Percentiles rank a stretch among this genome's conserved stretches.
Evolutionary conservation across 2,888 invertebrate species (phyloP).

Genomic region (Adelognathus sp.): DNA sequence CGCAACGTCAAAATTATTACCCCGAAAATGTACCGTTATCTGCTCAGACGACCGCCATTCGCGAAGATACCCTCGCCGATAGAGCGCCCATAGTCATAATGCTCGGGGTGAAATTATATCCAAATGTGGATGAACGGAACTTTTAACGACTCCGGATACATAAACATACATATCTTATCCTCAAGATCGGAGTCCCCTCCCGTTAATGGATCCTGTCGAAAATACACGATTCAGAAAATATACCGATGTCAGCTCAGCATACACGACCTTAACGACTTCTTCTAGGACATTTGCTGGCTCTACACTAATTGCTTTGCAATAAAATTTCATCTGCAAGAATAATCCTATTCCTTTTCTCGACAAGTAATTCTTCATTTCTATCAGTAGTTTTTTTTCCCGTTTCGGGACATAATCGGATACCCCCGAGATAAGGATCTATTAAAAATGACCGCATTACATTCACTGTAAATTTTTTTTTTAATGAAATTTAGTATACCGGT

Average conservation of each 20-base stretch:
- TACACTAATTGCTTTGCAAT: slow-evolving; percentile 13
- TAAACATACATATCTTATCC: slow-evolving; percentile 17
- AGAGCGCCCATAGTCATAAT: not conserved
- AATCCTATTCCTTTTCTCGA: slow-evolving; percentile 2
- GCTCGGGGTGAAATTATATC: slow-evolving; percentile 16
- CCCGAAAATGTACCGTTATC: not conserved
- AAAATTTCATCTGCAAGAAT: slow-evolving; percentile 26
- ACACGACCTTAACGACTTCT: slow-evolving; percentile 31
- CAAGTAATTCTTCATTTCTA: too few species aligned
- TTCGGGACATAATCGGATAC: too few species aligned
- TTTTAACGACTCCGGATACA: slow-evolving; percentile 26
- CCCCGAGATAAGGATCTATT: too few species aligned
- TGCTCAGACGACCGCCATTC: not conserved
- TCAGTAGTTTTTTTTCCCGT: too few species aligned
- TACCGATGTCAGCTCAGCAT: not conserved
- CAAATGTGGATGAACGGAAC: not conserved
- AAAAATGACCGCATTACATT: too few species aligned
- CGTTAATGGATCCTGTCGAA: slow-evolving; percentile 34
- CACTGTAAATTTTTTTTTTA: too few species aligned
- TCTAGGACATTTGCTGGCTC: slow-evolving; percentile 9
- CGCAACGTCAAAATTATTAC: not conserved
- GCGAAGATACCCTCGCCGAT: not conserved
- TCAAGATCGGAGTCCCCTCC: slow-evolving; percentile 16
- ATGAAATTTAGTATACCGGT: too few species aligned
- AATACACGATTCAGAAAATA: slow-evolving; percentile 34